These are phyloP conservation scores for Aphis craccivora DNA, from an alignment of 1,140 invertebrate genomes.

Conservation along the genomic window DNA sequence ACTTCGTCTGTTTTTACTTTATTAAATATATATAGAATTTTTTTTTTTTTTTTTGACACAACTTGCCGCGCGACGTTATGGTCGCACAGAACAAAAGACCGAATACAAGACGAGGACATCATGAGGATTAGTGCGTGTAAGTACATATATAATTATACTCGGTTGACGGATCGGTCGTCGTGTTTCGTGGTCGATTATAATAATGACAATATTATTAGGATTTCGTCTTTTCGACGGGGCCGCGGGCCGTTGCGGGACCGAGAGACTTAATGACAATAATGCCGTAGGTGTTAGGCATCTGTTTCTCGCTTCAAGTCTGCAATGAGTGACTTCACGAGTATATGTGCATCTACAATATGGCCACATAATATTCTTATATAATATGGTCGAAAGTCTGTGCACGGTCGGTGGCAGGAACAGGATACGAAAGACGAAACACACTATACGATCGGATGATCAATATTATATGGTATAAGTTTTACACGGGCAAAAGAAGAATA, in stretches of 20 bases:
- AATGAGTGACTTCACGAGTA: no score
- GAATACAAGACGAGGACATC: not conserved
- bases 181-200: not conserved
- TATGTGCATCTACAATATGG: no score
- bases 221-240: no score
- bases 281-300: not conserved
- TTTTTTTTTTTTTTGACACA: not conserved
- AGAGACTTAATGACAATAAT: no score
- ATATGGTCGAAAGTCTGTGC: no score
- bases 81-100: not conserved
- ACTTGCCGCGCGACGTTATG: not conserved
- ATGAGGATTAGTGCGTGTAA: not conserved
- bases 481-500: not conserved
- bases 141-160: not conserved
- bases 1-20: conserved; percentile 11
- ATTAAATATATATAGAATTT: not conserved
- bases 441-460: not conserved
- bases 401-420: not conserved
- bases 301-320: no score
- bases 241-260: not conserved
- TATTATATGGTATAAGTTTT: not conserved
- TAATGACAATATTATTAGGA: not conserved
- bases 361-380: no score
- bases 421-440: not conserved
- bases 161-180: conserved; percentile 2